Conservation (phyloP, 2,888 invertebrate species). For the Luffia ferchaultella region DNA sequence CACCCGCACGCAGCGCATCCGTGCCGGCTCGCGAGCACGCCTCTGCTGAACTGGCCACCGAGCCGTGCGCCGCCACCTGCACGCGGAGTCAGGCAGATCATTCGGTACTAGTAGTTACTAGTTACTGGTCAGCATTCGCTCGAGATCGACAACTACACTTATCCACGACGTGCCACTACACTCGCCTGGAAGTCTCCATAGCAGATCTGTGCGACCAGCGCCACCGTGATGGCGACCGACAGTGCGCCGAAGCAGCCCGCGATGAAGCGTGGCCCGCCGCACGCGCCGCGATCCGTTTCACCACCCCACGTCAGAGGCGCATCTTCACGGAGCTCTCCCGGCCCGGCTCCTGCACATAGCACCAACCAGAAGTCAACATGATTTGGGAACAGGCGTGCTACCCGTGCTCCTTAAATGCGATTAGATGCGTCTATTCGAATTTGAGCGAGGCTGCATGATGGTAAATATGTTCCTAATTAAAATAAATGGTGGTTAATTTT, state of each 20-base stretch:
- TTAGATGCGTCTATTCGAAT: too few relatives aligned
- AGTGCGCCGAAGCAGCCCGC: slow-evolving; percentile 71
- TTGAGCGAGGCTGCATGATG: too few relatives aligned
- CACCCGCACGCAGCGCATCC: slow-evolving; percentile 71
- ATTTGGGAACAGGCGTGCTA: too few relatives aligned
- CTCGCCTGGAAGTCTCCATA: slow-evolving; percentile 76
- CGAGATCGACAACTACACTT: too few relatives aligned
- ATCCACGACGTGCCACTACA: too few relatives aligned
- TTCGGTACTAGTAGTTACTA: too few relatives aligned
- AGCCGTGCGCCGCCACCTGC: slow-evolving; percentile 77
- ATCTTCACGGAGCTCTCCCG: slow-evolving; percentile 59
- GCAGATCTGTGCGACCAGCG: slow-evolving; percentile 76
- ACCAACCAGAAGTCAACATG: too few relatives aligned
- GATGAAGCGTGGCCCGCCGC: slow-evolving; percentile 71
- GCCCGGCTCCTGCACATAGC: slow-evolving; percentile 30
- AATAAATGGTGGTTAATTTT: too few relatives aligned
- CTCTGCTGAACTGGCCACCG: slow-evolving; percentile 75
- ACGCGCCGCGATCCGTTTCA: slow-evolving; percentile 23
- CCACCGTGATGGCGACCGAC: slow-evolving; percentile 73
- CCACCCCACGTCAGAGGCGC: slow-evolving; percentile 55
- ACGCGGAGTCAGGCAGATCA: background rate
- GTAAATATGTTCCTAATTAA: too few relatives aligned
- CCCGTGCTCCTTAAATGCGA: too few relatives aligned
- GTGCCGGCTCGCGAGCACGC: slow-evolving; percentile 78
- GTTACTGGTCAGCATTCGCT: too few relatives aligned